Evolutionary conservation across 2,888 invertebrate species (phyloP).

Genomic region (Caenorhabditis afra): DNA sequence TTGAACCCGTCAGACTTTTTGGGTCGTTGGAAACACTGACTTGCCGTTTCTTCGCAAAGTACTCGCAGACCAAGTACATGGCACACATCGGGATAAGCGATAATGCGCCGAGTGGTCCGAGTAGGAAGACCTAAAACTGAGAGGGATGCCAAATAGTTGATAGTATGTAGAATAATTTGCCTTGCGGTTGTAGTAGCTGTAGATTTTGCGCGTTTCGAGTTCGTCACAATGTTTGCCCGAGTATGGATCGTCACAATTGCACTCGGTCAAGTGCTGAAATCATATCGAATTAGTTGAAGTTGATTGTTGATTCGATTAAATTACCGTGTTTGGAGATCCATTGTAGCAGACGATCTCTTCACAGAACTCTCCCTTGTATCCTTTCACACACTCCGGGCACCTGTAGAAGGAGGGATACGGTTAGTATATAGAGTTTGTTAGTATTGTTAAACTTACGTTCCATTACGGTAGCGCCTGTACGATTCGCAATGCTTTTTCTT

Average conservation of each 20-base stretch:
- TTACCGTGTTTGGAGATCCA: slow-evolving; percentile 60
- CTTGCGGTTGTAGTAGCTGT: slow-evolving; percentile 67
- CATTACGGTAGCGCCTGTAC: slow-evolving; percentile 65
- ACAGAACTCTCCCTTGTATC: slow-evolving; percentile 71
- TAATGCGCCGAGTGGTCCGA: slow-evolving; percentile 78
- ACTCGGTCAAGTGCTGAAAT: slow-evolving; percentile 57
- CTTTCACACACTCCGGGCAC: slow-evolving; percentile 69
- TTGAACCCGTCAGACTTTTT: slow-evolving; percentile 3
- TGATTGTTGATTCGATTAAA: not conserved
- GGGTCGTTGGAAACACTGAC: slow-evolving; percentile 36
- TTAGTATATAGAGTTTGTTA: slow-evolving; percentile 7
- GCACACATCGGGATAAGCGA: slow-evolving; percentile 75
- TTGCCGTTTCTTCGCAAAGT: slow-evolving; percentile 76
- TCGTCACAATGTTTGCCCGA: slow-evolving; percentile 64
- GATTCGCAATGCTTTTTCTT: slow-evolving; percentile 69
- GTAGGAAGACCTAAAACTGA: slow-evolving; percentile 68
- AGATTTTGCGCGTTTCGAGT: slow-evolving; percentile 59
- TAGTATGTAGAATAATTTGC: slow-evolving; percentile 27
- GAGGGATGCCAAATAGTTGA: not conserved
- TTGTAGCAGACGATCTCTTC: slow-evolving; percentile 73
- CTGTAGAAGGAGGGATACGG: slow-evolving; percentile 40
- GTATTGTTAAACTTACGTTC: slow-evolving; percentile 62
- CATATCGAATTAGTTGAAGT: not conserved
- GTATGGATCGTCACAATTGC: slow-evolving; percentile 63
- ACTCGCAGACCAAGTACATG: slow-evolving; percentile 75